phyloP scores from a whole-genome alignment of 2,113 vertebrate genomes.

The Nothobranchius furzeri region DNA sequence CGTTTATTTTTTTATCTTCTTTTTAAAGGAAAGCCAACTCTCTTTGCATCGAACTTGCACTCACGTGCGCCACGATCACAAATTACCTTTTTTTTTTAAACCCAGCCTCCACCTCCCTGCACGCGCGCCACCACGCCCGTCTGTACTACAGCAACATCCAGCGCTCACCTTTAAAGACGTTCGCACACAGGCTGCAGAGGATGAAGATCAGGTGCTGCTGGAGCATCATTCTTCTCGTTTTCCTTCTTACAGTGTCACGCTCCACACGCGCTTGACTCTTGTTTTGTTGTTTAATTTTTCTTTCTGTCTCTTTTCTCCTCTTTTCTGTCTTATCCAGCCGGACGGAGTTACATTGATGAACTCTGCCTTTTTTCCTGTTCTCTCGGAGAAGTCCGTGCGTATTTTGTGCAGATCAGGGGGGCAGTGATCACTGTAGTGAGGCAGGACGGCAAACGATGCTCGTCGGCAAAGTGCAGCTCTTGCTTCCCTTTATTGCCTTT shows the following conservation, averaged over 20 bases:
- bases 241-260: conserved; percentile 52
- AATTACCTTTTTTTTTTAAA: conserved; percentile 35
- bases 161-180: conserved; percentile 80
- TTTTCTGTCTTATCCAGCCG: conserved; percentile 78
- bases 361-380: conserved; percentile 31
- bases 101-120: conserved; percentile 33
- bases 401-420: conserved; percentile 60
- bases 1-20: neutral
- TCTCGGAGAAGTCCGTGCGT: conserved; percentile 54
- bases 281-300: conserved; percentile 17
- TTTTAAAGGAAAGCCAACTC: neutral
- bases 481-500: conserved; percentile 74
- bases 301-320: conserved; percentile 32
- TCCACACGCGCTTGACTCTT: conserved; percentile 50
- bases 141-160: conserved; percentile 46
- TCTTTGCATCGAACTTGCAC: conserved; percentile 6
- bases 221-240: conserved; percentile 78
- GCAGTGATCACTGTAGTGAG: conserved; percentile 58
- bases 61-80: conserved; percentile 34
- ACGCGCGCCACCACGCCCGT: conserved; percentile 71
- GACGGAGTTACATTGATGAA: conserved; percentile 70
- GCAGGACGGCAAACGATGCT: conserved; percentile 75
- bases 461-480: conserved; percentile 77
- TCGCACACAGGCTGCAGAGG: conserved; percentile 79
- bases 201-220: conserved; percentile 78